Evolutionary conservation across 2,113 vertebrate species (phyloP), one percentile per base, ranked within the genome.

Genomic region (Megaceryle torquata): DNA sequence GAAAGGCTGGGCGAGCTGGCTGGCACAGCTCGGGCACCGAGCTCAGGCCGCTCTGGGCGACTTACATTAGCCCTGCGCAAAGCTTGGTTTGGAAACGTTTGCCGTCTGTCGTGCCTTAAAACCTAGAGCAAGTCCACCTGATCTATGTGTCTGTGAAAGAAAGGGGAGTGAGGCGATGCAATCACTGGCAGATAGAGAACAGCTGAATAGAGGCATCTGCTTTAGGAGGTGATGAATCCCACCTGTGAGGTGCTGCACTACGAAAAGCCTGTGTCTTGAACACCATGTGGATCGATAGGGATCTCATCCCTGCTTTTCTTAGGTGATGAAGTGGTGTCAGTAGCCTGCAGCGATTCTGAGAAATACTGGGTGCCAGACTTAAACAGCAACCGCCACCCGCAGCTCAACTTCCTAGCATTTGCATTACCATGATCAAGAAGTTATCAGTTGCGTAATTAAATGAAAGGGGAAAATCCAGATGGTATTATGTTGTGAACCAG

Each of bases 271-370:
- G 48, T 33, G 57, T 8, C 41, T 83, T 10, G 17, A 31, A 6
- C 44, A 15, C 22, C 9, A 0, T 7, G 2, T 3, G 18, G 28
- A 8, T 28, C 1, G 0, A 1, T 10, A 1, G 0, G 75, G 48
- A 24, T 46, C 19, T 43, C 19, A 1, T 2, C 18, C 51, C 69
- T 2, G 0, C 24, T 51, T 61, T 51, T 28, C 16, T 8, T 9
- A 2, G 0, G 2, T 2, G 50, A 3, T 7, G 39, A 25, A 35
- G 60, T 7, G n/a, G 11, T 9, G 10, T 14, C 51, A 11, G 4
- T 6, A 6, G 1, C 2, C 20, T 24, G 11, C 14, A 44, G 50
- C 46, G 4, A 0, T 43, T 44, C 54, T 84, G 83, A 31, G 37
- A 51, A 31, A 6, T 2, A 1, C 43, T 15, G 41, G 28, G 7